A percentile compares a stretch with the other conserved stretches of the same genome.
Evolutionary conservation across 2,113 vertebrate genomes (phyloP).

Genomic region (Seriola quinqueradiata): DNA sequence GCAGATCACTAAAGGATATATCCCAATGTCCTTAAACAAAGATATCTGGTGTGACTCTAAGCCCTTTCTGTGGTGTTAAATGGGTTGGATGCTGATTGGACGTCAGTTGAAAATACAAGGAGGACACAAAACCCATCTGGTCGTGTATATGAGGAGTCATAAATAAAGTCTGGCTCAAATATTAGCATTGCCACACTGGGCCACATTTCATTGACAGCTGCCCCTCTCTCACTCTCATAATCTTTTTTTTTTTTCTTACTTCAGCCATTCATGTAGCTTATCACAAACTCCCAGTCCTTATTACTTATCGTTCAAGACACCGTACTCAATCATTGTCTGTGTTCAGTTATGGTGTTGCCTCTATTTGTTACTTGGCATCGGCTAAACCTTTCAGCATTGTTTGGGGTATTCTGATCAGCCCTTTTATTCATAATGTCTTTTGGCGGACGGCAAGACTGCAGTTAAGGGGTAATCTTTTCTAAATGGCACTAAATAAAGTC

Average conservation of each 20-base stretch:
- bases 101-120: slow-evolving; percentile 57
- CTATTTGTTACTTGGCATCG: slow-evolving; percentile 3
- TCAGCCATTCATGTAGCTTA: slow-evolving; percentile 10
- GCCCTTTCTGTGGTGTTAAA: slow-evolving; percentile 51
- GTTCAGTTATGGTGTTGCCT: not conserved
- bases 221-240: slow-evolving; percentile 2
- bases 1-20: slow-evolving; percentile 70
- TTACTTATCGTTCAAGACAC: not conserved
- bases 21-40: slow-evolving; percentile 65
- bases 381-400: slow-evolving; percentile 46
- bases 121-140: slow-evolving; percentile 59
- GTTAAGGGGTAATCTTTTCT: slow-evolving; percentile 81
- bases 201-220: slow-evolving; percentile 38
- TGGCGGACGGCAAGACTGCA: slow-evolving; percentile 50
- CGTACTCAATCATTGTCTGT: not conserved
- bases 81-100: slow-evolving; percentile 66
- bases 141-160: slow-evolving; percentile 42
- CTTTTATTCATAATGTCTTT: slow-evolving; percentile 66
- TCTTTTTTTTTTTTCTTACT: not conserved
- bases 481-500: slow-evolving; percentile 83
- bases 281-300: not conserved
- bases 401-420: slow-evolving; percentile 31
- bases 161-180: slow-evolving; percentile 42
- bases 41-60: slow-evolving; percentile 65
- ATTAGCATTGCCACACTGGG: slow-evolving; percentile 8